These are phyloP conservation scores for Montipora sp. DNA, from an alignment of 64 coral and sea anemone genomes.

Conservation along the genomic window DNA sequence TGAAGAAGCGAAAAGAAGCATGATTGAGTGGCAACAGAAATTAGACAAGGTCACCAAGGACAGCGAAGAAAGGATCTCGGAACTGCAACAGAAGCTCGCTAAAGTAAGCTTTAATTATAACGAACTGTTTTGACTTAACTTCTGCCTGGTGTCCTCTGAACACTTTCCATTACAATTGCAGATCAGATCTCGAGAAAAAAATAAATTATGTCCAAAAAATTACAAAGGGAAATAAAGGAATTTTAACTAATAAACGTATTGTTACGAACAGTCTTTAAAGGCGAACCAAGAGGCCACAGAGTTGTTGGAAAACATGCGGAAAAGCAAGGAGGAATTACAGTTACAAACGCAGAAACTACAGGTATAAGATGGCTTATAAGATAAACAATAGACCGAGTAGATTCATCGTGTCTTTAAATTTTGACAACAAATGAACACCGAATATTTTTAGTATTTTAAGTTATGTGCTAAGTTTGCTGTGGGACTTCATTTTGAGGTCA, in stretches of 20 bases:
- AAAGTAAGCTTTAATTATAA: conserved; percentile 46
- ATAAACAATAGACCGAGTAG: too few species aligned
- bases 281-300: conserved; percentile 89
- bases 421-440: too few species aligned
- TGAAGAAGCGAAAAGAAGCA: conserved; percentile 89
- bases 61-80: conserved; percentile 75
- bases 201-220: too few species aligned
- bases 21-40: conserved; percentile 89
- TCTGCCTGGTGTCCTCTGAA: too few species aligned
- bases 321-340: conserved; percentile 64
- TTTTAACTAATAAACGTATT: background rate
- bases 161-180: too few species aligned
- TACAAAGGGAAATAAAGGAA: too few species aligned
- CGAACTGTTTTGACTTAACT: too few species aligned
- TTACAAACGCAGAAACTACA: conserved; percentile 68
- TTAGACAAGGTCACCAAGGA: conserved; percentile 85
- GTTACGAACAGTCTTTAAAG: conserved; percentile 62
- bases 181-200: too few species aligned
- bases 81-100: conserved; percentile 72
- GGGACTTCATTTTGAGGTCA: background rate
- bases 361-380: conserved; percentile 4
- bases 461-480: background rate
- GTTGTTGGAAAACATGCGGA: conserved; percentile 77
- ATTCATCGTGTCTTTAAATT: too few species aligned
- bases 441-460: background rate